phyloP scores from a whole-genome alignment of 1,140 invertebrate species.

The Drosophila paulistorum region DNA sequence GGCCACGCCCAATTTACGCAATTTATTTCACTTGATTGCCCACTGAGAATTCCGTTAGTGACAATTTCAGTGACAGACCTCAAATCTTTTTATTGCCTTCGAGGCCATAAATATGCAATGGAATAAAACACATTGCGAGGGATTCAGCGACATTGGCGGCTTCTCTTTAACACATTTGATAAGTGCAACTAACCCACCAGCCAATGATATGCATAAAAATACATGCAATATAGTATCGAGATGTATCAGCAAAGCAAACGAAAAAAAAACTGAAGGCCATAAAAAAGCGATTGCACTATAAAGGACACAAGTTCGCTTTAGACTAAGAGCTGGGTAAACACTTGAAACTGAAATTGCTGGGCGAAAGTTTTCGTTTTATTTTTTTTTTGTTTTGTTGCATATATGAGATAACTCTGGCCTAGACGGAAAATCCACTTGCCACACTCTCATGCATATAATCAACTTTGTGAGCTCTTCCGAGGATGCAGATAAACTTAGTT shows the following conservation, averaged over 20 bases:
- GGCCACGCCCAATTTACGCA: background rate
- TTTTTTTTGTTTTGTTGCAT: background rate
- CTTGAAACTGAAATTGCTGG: slow-evolving; percentile 32
- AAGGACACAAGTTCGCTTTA: slow-evolving; percentile 18
- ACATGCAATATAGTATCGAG: slow-evolving; percentile 15
- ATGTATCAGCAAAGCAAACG: background rate
- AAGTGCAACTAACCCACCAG: background rate
- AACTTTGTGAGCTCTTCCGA: background rate
- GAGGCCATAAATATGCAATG: slow-evolving; percentile 36
- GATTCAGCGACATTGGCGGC: slow-evolving; percentile 1
- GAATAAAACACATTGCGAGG: background rate
- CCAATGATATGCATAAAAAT: too few relatives aligned
- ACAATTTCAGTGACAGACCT: slow-evolving; percentile 42
- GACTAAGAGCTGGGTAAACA: slow-evolving; percentile 49
- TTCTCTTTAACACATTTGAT: slow-evolving; percentile 1
- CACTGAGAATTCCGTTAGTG: background rate
- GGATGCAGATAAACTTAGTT: slow-evolving; percentile 6
- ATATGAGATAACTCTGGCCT: slow-evolving; percentile 31
- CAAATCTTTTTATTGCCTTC: slow-evolving; percentile 42
- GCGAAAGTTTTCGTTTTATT: background rate
- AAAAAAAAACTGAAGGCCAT: background rate
- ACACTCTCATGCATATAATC: slow-evolving; percentile 7
- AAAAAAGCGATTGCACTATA: slow-evolving; percentile 12
- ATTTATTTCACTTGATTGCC: slow-evolving; percentile 35
- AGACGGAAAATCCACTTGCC: slow-evolving; percentile 38